phyloP scores from a whole-genome alignment of 2,113 vertebrate species.

The Vidua chalybeata region DNA sequence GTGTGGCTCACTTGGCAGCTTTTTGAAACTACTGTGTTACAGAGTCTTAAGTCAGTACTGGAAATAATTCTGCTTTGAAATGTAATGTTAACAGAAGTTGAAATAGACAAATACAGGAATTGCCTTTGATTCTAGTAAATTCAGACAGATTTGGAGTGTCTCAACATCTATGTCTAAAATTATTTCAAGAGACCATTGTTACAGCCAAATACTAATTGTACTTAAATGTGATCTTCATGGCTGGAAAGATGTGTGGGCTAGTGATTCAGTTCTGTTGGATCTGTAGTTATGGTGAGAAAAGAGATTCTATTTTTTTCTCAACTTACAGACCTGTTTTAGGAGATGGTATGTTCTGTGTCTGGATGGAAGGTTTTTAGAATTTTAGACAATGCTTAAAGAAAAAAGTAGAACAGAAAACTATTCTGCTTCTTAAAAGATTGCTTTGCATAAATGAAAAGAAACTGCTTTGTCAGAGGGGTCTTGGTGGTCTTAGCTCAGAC shows the following conservation, averaged over 20 bases:
- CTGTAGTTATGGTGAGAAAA: not conserved
- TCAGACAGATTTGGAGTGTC: not conserved
- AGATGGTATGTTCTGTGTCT: not conserved
- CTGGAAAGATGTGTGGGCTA: not conserved
- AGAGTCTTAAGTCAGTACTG: not conserved
- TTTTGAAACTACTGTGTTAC: not conserved
- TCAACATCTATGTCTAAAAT: not conserved
- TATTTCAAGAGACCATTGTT: not conserved
- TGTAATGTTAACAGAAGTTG: not conserved
- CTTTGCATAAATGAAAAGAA: not conserved
- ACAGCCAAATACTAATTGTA: not conserved
- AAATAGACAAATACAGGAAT: not conserved
- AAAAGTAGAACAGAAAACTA: not conserved
- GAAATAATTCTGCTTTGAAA: not conserved
- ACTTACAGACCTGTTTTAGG: not conserved
- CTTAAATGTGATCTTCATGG: not conserved
- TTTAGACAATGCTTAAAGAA: not conserved
- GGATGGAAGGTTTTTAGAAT: not conserved
- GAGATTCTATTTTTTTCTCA: not conserved
- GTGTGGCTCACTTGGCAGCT: not conserved
- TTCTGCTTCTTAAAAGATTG: not conserved
- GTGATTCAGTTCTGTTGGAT: not conserved
- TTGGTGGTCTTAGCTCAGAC: not conserved
- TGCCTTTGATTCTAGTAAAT: not conserved
- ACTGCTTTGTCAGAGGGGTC: not conserved